phyloP scores from a whole-genome alignment of 1,140 invertebrate genomes.

The Drosophila kepulauana region DNA sequence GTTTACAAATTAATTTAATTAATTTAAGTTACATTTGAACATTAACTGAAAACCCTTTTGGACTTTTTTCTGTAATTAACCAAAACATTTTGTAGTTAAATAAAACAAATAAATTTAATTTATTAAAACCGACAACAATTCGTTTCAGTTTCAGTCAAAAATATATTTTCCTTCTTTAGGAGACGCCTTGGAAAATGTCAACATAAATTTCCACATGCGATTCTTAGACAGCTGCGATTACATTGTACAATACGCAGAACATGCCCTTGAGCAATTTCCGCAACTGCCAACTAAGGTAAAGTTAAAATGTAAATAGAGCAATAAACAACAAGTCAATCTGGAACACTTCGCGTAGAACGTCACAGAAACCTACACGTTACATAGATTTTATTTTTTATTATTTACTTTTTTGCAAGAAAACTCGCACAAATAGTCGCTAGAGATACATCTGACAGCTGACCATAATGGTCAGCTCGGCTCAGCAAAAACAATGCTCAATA shows the following conservation, averaged over 20 bases:
- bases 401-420: constrained; percentile 24
- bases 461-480: constrained; percentile 48
- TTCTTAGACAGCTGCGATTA: constrained; percentile 18
- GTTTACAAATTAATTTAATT: constrained; percentile 38
- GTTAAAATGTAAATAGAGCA: constrained; percentile 66
- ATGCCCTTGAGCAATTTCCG: constrained; percentile 75
- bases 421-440: constrained; percentile 7
- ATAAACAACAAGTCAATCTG: constrained; percentile 42
- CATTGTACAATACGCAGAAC: constrained; percentile 24
- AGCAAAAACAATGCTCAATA: constrained; percentile 30
- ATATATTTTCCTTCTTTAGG: background rate
- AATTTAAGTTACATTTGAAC: constrained; percentile 42
- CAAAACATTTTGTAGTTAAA: constrained; percentile 71
- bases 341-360: constrained; percentile 28
- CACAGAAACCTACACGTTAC: constrained; percentile 43
- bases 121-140: constrained; percentile 58
- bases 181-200: constrained; percentile 60
- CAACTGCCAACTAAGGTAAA: constrained; percentile 71
- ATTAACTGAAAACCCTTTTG: constrained; percentile 49
- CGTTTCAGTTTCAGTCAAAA: background rate
- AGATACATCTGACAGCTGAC: constrained; percentile 40
- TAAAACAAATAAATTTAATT: constrained; percentile 77
- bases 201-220: constrained; percentile 56
- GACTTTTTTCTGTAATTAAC: constrained; percentile 79
- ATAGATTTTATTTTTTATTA: constrained; percentile 7